Evolutionary conservation across 2,888 invertebrate genomes (phyloP).

Genomic region (Nomada fabriciana): DNA sequence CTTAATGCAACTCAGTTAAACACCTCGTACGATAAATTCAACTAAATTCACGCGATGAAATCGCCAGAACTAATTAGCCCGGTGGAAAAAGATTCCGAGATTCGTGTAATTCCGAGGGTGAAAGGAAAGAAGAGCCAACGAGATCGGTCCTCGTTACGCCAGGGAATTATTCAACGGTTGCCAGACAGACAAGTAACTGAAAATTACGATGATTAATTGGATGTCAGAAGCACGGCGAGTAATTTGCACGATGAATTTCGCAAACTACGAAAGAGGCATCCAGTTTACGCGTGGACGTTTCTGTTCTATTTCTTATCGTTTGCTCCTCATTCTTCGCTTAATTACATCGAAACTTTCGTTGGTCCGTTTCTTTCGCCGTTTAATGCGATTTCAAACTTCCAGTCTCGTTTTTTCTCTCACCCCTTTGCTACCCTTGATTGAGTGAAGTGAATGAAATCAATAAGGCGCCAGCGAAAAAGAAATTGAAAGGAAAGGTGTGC

Average conservation of each 20-base stretch:
- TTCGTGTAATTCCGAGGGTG: constrained; percentile 1
- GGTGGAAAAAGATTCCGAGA: background rate
- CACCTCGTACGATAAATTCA: no score
- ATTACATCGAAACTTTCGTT: constrained; percentile 44
- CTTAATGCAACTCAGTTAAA: no score
- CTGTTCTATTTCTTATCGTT: constrained; percentile 26
- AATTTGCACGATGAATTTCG: constrained; percentile 67
- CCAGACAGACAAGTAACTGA: constrained; percentile 53
- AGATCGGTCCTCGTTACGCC: constrained; percentile 26
- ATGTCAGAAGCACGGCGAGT: constrained; percentile 66
- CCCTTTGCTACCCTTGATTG: background rate
- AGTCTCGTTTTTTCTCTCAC: background rate
- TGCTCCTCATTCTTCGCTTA: constrained; percentile 40
- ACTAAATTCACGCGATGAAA: no score
- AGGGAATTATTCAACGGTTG: constrained; percentile 63
- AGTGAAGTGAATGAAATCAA: background rate
- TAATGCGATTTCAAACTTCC: constrained; percentile 31
- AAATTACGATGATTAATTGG: constrained; percentile 73
- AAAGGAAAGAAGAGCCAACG: constrained; percentile 11
- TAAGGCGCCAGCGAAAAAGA: background rate
- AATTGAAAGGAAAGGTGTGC: no score
- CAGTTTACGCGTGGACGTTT: constrained; percentile 49
- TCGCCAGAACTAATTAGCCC: background rate
- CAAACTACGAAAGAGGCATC: constrained; percentile 57
- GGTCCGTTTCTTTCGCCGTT: constrained; percentile 26